Evolutionary conservation across 2,113 vertebrate genomes (phyloP), one percentile per base, ranked within the genome.

Genomic region (Piliocolobus tephrosceles): DNA sequence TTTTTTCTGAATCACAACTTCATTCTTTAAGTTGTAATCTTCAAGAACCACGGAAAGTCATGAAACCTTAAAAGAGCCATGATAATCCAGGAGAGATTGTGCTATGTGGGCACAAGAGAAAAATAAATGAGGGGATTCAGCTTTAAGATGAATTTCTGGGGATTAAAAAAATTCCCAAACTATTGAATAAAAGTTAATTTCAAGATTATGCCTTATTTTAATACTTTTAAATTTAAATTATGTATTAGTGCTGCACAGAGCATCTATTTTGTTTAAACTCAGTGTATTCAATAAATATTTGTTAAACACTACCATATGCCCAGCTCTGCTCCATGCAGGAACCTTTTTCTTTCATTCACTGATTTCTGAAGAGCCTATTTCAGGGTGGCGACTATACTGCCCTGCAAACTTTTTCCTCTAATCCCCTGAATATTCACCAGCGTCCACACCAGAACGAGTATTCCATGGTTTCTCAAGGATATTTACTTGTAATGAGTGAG

Each of bases 1-100:
- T 14, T 95, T 96, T 91, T 89, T 45, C 84, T 97, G 35, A 88
- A 97, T 38, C 32, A 52, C 7, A 81, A 35, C 80, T 45, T 84
- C 96, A 92, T 98, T 93, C 97, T 95, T 97, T 94, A 95, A 91
- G 81, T 61, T 35, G 3, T 90, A 82, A 96, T 35, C 45, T 97
- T 95, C 68, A 68, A 96, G 43, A 91, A 76, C 30, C 70, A 50
- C 76, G n/a, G 50, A 84, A 98, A 92, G 10, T 27, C 78, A 88
- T 50, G 68, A n/a, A 86, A 87, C 12, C 45, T 96, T 95, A 70
- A 97, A 97, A 96, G 38, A 94, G 45, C 3, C 47, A 6, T 11
- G 75, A 79, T 25, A 4, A 94, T 82, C 8, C 82, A 93, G 76
- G 55, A 23, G 50, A 94, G 64, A n/a, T 8, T 80, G 50, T 82